These are phyloP conservation scores for Carollia perspicillata DNA, from an alignment of 2,113 vertebrate genomes.

Conservation along the genomic window DNA sequence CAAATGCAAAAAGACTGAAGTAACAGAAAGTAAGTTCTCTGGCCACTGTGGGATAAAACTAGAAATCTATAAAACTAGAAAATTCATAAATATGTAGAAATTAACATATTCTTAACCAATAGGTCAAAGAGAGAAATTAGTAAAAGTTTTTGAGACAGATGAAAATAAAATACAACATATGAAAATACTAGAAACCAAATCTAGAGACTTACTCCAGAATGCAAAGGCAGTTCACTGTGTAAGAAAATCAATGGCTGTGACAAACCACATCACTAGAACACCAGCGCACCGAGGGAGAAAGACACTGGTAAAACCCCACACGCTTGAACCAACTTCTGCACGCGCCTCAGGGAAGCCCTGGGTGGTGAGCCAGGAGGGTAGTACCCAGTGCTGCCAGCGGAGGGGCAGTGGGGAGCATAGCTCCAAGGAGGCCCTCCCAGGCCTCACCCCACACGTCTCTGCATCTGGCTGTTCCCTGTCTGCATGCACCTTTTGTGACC, in stretches of 20 bases:
- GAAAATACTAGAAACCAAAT: neutral
- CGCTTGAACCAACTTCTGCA: neutral
- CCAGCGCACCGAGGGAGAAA: neutral
- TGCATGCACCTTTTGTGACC: neutral
- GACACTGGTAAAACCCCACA: neutral
- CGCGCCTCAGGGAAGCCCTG: neutral
- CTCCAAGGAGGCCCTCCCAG: neutral
- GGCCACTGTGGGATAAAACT: neutral
- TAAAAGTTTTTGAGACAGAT: neutral
- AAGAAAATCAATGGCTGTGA: neutral
- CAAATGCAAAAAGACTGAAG: neutral
- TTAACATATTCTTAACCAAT: neutral
- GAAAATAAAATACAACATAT: neutral
- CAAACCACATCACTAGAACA: neutral
- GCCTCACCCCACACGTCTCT: neutral
- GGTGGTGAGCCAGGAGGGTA: neutral
- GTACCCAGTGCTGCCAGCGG: neutral
- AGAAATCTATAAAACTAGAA: neutral
- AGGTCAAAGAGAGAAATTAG: neutral
- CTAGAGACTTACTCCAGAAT: neutral
- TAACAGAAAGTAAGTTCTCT: neutral
- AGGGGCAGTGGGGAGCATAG: too few species aligned
- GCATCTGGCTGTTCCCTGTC: neutral
- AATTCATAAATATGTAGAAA: neutral
- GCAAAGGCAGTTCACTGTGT: fast-evolving